phyloP scores from a whole-genome alignment of 2,113 vertebrate genomes.

The Pygoscelis adeliae region DNA sequence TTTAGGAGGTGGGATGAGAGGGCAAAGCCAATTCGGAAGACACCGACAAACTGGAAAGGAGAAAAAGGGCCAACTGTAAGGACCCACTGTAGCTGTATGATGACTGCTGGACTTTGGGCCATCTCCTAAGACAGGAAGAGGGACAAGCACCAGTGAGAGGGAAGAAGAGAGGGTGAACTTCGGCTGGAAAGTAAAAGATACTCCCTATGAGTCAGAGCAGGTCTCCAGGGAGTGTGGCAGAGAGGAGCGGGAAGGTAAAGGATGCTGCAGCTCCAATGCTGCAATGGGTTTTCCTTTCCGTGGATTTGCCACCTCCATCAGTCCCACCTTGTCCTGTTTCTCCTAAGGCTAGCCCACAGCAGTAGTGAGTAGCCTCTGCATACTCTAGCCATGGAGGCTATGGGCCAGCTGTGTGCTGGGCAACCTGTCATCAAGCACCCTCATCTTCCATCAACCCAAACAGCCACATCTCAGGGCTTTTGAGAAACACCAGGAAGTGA shows the following conservation, averaged over 20 bases:
- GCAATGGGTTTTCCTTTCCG: rapidly evolving
- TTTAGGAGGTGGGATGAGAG: background rate
- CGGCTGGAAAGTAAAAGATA: background rate
- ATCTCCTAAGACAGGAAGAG: background rate
- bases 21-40: background rate
- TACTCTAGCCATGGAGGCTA: rapidly evolving
- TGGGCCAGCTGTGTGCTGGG: background rate
- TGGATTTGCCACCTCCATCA: background rate
- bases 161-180: background rate
- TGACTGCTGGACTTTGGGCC: background rate
- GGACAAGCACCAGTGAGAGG: background rate
- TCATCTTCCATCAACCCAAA: background rate
- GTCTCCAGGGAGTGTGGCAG: background rate
- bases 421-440: background rate
- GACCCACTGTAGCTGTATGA: background rate
- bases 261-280: background rate
- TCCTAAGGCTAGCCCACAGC: background rate
- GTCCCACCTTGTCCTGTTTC: background rate
- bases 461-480: background rate
- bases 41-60: background rate
- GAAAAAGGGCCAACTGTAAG: background rate
- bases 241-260: background rate
- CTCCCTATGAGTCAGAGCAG: background rate
- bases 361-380: background rate
- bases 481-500: background rate